These are phyloP conservation scores for Euglossa dilemma DNA, from an alignment of 1,140 invertebrate genomes.

Conservation along the genomic window DNA sequence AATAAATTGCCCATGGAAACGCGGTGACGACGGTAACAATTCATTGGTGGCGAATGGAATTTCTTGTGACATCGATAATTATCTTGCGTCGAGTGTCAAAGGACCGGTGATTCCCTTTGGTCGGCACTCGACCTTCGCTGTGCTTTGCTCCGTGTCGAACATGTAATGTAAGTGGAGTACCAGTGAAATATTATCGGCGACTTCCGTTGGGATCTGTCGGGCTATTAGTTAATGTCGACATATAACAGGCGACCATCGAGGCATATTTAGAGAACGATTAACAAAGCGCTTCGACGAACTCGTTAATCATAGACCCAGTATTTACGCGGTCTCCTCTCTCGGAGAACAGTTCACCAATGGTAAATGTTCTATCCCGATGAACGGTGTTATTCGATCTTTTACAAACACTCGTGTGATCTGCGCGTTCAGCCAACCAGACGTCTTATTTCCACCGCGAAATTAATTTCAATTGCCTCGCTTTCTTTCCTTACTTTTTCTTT, in stretches of 20 bases:
- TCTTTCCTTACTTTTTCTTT: no score
- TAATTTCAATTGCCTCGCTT: no score
- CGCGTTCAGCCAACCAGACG: no score
- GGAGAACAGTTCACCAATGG: background rate
- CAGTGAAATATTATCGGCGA: conserved; percentile 23
- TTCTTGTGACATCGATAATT: background rate
- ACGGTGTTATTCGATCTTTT: no score
- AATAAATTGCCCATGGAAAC: background rate
- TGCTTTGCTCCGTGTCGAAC: background rate
- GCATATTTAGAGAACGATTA: conserved; percentile 21
- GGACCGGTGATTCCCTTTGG: background rate
- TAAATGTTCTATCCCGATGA: no score
- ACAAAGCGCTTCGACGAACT: conserved; percentile 1
- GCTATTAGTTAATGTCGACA: conserved; percentile 23
- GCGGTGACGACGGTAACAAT: background rate
- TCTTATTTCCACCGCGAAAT: background rate
- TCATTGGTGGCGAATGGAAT: background rate
- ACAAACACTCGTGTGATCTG: no score
- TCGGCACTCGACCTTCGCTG: background rate
- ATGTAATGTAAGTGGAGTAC: conserved; percentile 4
- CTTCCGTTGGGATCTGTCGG: background rate
- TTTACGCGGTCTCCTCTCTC: background rate
- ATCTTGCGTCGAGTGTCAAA: background rate
- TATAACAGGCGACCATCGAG: background rate
- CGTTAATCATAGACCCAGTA: conserved; percentile 12